Base-by-base conservation (phyloP, 2,888 invertebrate species). In the Agonopterix heracliana region DNA sequence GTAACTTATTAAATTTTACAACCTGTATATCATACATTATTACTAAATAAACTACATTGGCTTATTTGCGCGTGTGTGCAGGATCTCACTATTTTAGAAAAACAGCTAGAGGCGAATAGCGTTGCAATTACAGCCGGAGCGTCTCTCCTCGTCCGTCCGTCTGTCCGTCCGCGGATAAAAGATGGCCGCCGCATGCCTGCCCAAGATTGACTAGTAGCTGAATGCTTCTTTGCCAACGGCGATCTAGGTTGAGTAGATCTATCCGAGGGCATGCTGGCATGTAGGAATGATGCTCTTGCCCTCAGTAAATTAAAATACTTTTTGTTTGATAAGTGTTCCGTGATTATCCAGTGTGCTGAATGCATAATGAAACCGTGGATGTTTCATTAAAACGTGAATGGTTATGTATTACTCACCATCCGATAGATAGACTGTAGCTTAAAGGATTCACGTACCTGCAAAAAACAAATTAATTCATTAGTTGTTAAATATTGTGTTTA, bases 121-220 rank as follows among this genome's bases (percentile, higher is more conserved):
- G 57, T 68, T 71, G 86, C 84, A 86, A 86, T 86, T 85, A 83
- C 78, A 78, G 78, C 72, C 71, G 67, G 65, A 74, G 70, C 71
- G 71, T 78, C 79, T 74, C 71, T 74, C 68, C 68, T 68, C 68
- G 69, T 71, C 68, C 77, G 76, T 79, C 73, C 68, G 77, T 79
- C 75, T 71, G 78, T 80, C 74, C 64, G 64, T 64, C 61, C 64
- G 60, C 61, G 59, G 55, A 68, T 64, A 57, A 75, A 81, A 84
- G 68, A 84, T 86, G 84, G 81, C 83, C 70, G 78, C 78, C 74
- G 76, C 84, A 81, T 87, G 81, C 84, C 83, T 77, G 65, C 67
- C 72, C 76, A 78, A 82, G 83, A 84, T 84, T 85, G 86, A 86
- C 86, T 87, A 80, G 83, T 84, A 84, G 84, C 84, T 77, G 77